Base-by-base conservation (phyloP, 2,888 invertebrate genomes). In the Dicranocentrus wangi region DNA sequence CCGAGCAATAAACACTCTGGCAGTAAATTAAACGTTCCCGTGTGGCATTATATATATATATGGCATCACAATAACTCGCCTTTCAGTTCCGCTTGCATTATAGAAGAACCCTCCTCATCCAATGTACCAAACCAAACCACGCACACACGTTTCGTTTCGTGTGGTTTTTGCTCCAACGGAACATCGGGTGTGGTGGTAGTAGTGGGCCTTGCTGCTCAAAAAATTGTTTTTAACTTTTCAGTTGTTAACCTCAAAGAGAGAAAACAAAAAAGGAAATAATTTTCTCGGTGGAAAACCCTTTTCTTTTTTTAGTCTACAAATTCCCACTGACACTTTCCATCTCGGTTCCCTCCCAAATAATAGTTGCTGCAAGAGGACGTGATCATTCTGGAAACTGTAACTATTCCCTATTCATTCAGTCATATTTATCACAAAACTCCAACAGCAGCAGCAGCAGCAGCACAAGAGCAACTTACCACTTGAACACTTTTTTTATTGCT, bases 21-120 rank as follows among this genome's bases (percentile, higher is more conserved):
- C 60, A 71, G 70, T 71, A 71, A 71, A 71, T 71, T 71, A 71
- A 58, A 71, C 27, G 70, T 27, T 71, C 70, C 70, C 72, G 28
- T 61, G 47, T 61, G 72, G 72, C 27, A 61, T 42, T 58, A 70
- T 70, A 43, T 21, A 15, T 28, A n/a, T n/a, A n/a, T n/a, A n/a
- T n/a, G n/a, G n/a, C n/a, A n/a, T n/a, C n/a, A n/a, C n/a, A n/a
- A n/a, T n/a, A n/a, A n/a, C 10, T 13, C 13, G 13, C 39, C 39
- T 39, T 39, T 39, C 13, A 39, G 7, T 17, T 51, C 51, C n/a
- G 51, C n/a, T n/a, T 51, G n/a, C 5, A n/a, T 51, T n/a, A 51
- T 51, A n/a, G 3, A 58, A 58, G 2, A 19, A 21, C 13, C 58
- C 58, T 58, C 21, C n/a, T 58, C n/a, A n/a, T n/a, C n/a, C n/a